Evolutionary conservation across 2,113 vertebrate genomes (phyloP).

Genomic region (Amblyornis subalaris): DNA sequence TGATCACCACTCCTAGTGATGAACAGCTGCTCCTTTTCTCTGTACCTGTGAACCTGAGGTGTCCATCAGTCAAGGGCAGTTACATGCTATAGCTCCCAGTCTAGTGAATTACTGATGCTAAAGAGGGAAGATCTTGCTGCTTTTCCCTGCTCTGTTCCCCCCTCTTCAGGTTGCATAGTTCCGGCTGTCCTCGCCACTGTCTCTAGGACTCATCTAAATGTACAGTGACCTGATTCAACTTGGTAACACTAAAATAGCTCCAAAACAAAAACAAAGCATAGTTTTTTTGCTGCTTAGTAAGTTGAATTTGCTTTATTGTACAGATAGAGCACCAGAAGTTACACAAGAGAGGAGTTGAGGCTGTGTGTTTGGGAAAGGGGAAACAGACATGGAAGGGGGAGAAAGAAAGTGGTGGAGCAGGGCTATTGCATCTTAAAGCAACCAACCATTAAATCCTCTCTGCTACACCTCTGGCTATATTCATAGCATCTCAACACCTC

Average conservation of each 20-base stretch:
- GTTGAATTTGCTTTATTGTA: not conserved
- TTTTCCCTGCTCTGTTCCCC: not conserved
- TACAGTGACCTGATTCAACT: not conserved
- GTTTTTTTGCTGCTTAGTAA: not conserved
- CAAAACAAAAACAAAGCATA: not conserved
- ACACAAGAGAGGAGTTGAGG: not conserved
- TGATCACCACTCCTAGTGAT: not conserved
- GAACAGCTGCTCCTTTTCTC: not conserved
- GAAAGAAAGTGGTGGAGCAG: not conserved
- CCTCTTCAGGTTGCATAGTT: not conserved
- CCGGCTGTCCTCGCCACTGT: not conserved
- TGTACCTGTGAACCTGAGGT: not conserved
- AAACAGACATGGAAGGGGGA: not conserved
- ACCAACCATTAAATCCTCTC: not conserved
- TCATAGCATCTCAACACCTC: not conserved
- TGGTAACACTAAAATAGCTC: not conserved
- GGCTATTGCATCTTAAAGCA: not conserved
- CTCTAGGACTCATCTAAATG: not conserved
- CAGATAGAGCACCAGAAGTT: not conserved
- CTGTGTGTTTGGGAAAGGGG: not conserved
- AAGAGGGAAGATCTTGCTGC: not conserved
- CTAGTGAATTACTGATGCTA: not conserved
- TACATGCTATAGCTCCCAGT: not conserved
- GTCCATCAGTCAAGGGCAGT: not conserved
- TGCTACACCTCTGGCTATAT: not conserved